Conservation (phyloP, 2,113 vertebrate species). For the Leiothrix lutea region DNA sequence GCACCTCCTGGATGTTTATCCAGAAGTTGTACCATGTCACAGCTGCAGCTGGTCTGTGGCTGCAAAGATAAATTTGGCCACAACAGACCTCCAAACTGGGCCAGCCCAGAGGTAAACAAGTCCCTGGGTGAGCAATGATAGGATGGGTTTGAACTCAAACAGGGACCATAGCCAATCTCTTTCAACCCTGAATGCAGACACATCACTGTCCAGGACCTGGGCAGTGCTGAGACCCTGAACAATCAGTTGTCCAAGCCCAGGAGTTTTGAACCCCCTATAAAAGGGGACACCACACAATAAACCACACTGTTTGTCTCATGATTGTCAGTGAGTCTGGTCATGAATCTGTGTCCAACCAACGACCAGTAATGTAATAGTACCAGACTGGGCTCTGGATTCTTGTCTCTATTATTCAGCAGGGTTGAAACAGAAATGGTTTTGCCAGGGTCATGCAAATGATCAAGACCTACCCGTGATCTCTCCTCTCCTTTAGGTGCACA, state of each 20-base stretch:
- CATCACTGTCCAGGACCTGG: background rate
- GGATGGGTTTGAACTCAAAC: background rate
- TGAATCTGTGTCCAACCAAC: background rate
- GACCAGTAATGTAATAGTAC: background rate
- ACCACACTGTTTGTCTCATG: background rate
- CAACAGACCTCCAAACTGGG: background rate
- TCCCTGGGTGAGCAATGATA: background rate
- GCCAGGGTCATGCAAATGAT: background rate
- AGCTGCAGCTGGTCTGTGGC: background rate
- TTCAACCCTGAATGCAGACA: background rate
- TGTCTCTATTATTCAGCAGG: background rate
- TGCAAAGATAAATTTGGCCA: background rate
- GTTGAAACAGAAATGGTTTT: background rate
- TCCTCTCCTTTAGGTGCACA: background rate
- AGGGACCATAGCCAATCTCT: background rate
- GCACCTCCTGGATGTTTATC: background rate
- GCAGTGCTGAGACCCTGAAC: background rate
- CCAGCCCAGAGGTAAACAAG: background rate
- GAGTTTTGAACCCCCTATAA: background rate
- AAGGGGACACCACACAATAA: background rate
- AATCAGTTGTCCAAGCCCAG: background rate
- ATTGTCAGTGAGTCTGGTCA: background rate
- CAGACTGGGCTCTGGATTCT: background rate
- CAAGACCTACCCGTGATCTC: background rate
- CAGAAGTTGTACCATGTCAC: background rate